A percentile compares a stretch with the other conserved stretches of the same genome.
Evolutionary conservation across 2,888 invertebrate genomes (phyloP).

Genomic region (Ormyrus labotus): DNA sequence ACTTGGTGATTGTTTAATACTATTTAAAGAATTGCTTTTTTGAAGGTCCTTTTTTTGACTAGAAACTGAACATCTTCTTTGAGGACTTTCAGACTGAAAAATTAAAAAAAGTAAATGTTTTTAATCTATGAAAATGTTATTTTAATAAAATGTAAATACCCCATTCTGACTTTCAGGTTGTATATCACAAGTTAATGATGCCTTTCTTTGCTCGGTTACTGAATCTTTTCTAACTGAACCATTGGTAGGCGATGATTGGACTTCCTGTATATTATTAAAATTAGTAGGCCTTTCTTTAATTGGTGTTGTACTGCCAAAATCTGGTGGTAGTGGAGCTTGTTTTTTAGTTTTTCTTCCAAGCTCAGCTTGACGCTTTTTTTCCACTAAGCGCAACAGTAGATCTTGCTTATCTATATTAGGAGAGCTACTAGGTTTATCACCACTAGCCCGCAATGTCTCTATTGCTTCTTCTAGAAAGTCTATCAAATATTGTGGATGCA

Average conservation of each 20-base stretch:
- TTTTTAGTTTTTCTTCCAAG: constrained; percentile 70
- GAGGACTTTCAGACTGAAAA: constrained; percentile 37
- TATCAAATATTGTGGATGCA: constrained; percentile 84
- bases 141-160: constrained; percentile 20
- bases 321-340: constrained; percentile 72
- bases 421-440: constrained; percentile 74
- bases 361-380: constrained; percentile 82
- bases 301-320: constrained; percentile 69
- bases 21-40: constrained; percentile 66
- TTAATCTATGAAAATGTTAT: too few relatives aligned
- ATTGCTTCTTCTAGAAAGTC: constrained; percentile 85
- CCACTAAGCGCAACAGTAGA: constrained; percentile 80
- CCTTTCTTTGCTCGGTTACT: constrained; percentile 59
- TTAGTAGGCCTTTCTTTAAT: constrained; percentile 59
- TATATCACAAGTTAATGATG: constrained; percentile 65
- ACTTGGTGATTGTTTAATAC: constrained; percentile 62
- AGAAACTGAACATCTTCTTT: constrained; percentile 43
- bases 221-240: constrained; percentile 53
- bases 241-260: constrained; percentile 61
- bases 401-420: constrained; percentile 80
- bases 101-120: too few relatives aligned
- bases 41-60: constrained; percentile 62
- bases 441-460: constrained; percentile 75
- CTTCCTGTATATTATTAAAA: constrained; percentile 60
- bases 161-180: constrained; percentile 62